phyloP scores from a whole-genome alignment of 2,888 invertebrate species.

The Nemapogon koenigi region DNA sequence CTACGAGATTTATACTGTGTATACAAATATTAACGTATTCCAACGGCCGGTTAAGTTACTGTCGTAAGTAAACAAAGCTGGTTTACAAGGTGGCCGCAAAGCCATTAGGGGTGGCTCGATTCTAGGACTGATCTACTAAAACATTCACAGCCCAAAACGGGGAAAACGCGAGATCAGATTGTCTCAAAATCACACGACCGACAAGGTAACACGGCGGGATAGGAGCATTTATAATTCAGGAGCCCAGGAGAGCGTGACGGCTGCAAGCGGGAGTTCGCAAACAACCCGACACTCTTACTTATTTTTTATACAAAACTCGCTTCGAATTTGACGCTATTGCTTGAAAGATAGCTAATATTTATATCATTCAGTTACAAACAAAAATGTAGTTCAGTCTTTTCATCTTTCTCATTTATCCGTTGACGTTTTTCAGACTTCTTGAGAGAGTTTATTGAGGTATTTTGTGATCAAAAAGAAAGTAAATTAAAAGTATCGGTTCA shows the following conservation, averaged over 20 bases:
- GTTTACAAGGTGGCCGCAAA: constrained; percentile 30
- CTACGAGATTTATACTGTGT: no score
- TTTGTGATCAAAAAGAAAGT: no score
- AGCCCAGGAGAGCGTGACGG: constrained; percentile 23
- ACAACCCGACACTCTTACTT: constrained; percentile 3
- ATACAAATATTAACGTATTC: no score
- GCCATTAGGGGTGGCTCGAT: constrained; percentile 43
- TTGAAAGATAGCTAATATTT: no score
- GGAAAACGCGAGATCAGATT: constrained; percentile 59
- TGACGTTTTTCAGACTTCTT: no score
- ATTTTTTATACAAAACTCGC: constrained; percentile 7
- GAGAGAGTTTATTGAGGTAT: no score
- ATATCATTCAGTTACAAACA: no score
- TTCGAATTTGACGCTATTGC: constrained; percentile 1
- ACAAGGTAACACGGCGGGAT: constrained; percentile 37
- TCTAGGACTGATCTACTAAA: constrained; percentile 47
- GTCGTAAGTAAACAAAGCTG: constrained; percentile 18
- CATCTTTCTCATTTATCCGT: no score
- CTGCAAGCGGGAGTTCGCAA: constrained; percentile 24
- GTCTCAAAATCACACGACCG: constrained; percentile 61
- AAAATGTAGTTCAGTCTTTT: no score
- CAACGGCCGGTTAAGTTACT: not conserved
- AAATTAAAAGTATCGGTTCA: not conserved
- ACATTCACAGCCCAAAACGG: constrained; percentile 55
- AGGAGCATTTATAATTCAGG: constrained; percentile 56